These are phyloP conservation scores for Passerculus sandwichensis DNA, from an alignment of 2,797 vertebrate genomes.

Conservation along the genomic window DNA sequence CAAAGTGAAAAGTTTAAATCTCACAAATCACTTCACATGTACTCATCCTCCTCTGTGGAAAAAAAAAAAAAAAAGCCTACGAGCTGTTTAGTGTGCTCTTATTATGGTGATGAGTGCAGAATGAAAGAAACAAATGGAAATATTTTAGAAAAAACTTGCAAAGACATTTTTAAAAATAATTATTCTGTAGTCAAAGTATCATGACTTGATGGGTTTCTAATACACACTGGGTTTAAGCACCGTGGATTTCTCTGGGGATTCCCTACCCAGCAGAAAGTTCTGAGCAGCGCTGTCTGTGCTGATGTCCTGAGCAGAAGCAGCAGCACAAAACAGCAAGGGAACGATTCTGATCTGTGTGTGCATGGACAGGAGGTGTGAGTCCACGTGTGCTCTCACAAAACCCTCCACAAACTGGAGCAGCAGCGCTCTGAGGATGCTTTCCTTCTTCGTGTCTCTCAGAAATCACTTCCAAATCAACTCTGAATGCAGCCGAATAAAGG, in stretches of 20 bases:
- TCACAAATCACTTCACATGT: neutral
- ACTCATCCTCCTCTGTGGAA: neutral
- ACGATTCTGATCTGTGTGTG: neutral
- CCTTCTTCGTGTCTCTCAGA: neutral
- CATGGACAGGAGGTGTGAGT: neutral
- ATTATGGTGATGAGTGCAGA: neutral
- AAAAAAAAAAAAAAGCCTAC: neutral
- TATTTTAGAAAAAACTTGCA: neutral
- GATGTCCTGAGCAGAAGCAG: neutral
- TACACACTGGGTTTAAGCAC: neutral
- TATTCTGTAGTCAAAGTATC: neutral
- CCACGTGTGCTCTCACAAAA: neutral
- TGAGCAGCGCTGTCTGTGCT: neutral
- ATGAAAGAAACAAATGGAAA: neutral
- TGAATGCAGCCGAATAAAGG: neutral
- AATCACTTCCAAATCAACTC: neutral
- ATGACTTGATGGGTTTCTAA: neutral
- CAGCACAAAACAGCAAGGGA: neutral
- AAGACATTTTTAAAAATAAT: neutral
- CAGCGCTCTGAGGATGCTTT: neutral
- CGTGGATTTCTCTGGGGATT: neutral
- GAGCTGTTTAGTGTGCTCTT: neutral
- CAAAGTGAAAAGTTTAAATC: neutral
- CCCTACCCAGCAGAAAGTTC: neutral
- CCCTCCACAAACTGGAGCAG: neutral